Base-by-base conservation (phyloP, 2,797 vertebrate species). In the Pangasius mekongensis region DNA sequence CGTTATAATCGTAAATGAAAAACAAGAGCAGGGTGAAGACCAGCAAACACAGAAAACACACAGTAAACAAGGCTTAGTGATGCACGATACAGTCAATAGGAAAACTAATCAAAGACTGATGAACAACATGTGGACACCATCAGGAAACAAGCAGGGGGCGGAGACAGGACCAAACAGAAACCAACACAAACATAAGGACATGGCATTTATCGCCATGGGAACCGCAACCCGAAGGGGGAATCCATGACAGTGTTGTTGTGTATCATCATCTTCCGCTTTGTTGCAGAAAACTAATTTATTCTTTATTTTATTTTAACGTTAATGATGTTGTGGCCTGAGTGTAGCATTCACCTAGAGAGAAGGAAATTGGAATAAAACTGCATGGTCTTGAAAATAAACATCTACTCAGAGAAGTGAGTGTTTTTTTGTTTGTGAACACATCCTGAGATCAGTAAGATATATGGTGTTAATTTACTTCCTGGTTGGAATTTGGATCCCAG, bases 361-460 rank as follows among this genome's bases (percentile, higher is more conserved):
- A 27, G 24, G 39, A 43, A 24, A 39, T 4, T 11, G 36, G 93
- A 92, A 52, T n/a, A 16, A 30, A 52, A 16, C 24, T 1, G 11
- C 43, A 76, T 22, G 24, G 73, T 3, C 83, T 22, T 69, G 14
- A 69, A 33, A 54, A 49, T 22, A 71, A 11, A 36, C 58, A 56
- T 85, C 24, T 60, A 9, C 27, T 76, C 47, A 85, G 24, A 60
- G 11, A 85, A 73, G 33, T 27, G 39, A 62, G 52, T 8, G 39
- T 49, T 6, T 47, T 22, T 24, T 24, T 81, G 47, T 69, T 6
- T 52, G 24, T 13, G 30, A 5, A 36, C 13, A 33, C 30, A 74
- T 10, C 2, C 39, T 47, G 47, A 52, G 78, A 36, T 58, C 54
- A 24, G 20, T 80, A 20, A 24, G 18, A 13, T 39, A 14, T 11